Evolutionary conservation across 1,140 invertebrate genomes (phyloP).

Genomic region (Marisa cornuarietis): DNA sequence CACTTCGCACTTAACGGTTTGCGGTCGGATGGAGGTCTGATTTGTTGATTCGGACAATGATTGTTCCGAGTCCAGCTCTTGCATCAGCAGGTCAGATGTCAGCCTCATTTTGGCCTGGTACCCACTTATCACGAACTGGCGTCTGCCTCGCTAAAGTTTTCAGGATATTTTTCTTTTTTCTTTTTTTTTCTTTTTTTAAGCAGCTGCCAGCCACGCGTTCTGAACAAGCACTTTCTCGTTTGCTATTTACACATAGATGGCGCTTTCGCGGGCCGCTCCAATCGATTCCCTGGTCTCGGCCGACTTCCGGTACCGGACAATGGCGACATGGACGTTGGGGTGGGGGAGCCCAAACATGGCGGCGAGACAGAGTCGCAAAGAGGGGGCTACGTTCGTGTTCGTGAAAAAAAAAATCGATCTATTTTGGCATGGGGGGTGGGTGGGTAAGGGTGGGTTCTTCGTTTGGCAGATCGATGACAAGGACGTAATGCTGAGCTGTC

Average conservation of each 20-base stretch:
- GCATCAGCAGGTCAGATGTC: too few relatives aligned
- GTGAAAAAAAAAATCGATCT: not conserved
- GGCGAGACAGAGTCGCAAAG: not conserved
- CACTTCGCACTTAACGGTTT: too few relatives aligned
- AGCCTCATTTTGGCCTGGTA: too few relatives aligned
- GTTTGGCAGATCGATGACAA: too few relatives aligned
- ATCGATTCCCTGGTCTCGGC: constrained; percentile 8
- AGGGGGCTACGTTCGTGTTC: not conserved
- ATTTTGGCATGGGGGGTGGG: not conserved
- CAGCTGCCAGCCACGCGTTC: not conserved
- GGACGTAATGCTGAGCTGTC: too few relatives aligned
- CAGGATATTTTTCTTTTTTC: too few relatives aligned
- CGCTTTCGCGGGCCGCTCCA: not conserved
- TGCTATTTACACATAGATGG: constrained; percentile 15
- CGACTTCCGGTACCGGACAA: constrained; percentile 15
- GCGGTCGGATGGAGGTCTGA: too few relatives aligned
- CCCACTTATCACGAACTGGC: too few relatives aligned
- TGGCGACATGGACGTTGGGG: constrained; percentile 1
- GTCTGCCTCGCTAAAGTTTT: too few relatives aligned
- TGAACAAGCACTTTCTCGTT: constrained; percentile 7
- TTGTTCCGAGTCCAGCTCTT: too few relatives aligned
- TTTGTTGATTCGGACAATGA: too few relatives aligned
- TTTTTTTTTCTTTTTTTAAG: too few relatives aligned
- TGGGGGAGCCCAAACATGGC: not conserved
- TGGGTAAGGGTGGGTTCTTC: not conserved